phyloP scores from a whole-genome alignment of 2,888 invertebrate species.

The Drosophila cyrtoloma region DNA sequence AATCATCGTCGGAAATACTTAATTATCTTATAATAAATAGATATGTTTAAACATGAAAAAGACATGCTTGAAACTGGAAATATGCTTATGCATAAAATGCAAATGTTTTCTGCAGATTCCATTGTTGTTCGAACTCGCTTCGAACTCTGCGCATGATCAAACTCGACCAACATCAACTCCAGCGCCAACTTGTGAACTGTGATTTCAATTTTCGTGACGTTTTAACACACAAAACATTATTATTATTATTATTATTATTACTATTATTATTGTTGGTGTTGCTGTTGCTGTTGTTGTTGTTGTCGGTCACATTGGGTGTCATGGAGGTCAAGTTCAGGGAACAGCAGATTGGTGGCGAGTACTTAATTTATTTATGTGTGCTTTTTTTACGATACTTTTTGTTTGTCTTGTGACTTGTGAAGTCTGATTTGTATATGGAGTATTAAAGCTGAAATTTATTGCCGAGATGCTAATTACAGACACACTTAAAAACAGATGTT shows the following conservation, averaged over 20 bases:
- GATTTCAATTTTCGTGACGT: slow-evolving; percentile 30
- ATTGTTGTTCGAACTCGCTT: slow-evolving; percentile 11
- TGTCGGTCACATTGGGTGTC: slow-evolving; percentile 34
- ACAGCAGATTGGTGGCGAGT: slow-evolving; percentile 45
- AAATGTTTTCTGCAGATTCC: neutral
- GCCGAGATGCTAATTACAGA: slow-evolving; percentile 18
- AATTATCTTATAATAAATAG: no score
- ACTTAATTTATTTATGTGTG: slow-evolving; percentile 1
- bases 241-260: neutral
- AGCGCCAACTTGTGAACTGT: neutral
- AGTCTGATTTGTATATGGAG: slow-evolving; percentile 3
- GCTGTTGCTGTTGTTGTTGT: slow-evolving; percentile 13
- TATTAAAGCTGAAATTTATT: slow-evolving; percentile 1
- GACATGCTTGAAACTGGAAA: neutral
- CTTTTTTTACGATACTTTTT: neutral
- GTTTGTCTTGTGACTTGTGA: slow-evolving; percentile 3
- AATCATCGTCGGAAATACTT: neutral
- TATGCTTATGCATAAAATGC: neutral
- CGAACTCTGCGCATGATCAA: slow-evolving; percentile 33
- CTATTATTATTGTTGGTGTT: slow-evolving; percentile 3
- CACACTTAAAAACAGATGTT: neutral
- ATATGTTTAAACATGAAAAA: neutral
- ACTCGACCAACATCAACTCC: neutral
- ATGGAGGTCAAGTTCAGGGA: slow-evolving; percentile 78
- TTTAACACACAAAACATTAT: slow-evolving; percentile 17